Conservation (phyloP, 2,113 vertebrate genomes). For the Emydocephalus ijimae region DNA sequence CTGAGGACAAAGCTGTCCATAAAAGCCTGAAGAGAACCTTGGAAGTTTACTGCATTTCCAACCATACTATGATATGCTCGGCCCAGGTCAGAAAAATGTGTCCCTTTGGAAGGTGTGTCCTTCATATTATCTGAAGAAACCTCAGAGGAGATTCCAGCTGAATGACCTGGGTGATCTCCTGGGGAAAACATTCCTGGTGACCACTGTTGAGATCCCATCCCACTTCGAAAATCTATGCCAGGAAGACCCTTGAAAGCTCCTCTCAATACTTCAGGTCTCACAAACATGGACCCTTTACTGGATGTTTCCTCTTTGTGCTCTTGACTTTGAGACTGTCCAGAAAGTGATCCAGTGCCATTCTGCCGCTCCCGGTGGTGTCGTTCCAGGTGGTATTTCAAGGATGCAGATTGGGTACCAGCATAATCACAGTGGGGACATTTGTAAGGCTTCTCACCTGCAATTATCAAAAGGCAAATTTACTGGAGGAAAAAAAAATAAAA, state of each 20-base stretch:
- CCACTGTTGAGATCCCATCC: slow-evolving; percentile 89
- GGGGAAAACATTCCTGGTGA: slow-evolving; percentile 80
- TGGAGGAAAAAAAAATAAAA: background rate
- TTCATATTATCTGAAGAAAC: slow-evolving; percentile 79
- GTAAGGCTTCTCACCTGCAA: slow-evolving; percentile 96
- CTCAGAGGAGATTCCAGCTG: slow-evolving; percentile 73
- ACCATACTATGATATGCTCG: slow-evolving; percentile 91
- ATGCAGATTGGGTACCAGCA: slow-evolving; percentile 96
- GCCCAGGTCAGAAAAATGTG: slow-evolving; percentile 89
- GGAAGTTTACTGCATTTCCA: slow-evolving; percentile 92
- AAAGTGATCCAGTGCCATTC: slow-evolving; percentile 83
- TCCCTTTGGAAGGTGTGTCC: slow-evolving; percentile 78
- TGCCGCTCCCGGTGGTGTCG: slow-evolving; percentile 93
- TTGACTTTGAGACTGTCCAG: slow-evolving; percentile 73
- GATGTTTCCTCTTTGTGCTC: slow-evolving; percentile 88
- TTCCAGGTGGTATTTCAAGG: slow-evolving; percentile 96
- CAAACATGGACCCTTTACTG: slow-evolving; percentile 82
- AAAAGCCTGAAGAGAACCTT: slow-evolving; percentile 95
- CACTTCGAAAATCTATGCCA: slow-evolving; percentile 86
- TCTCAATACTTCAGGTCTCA: slow-evolving; percentile 90
- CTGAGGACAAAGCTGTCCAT: slow-evolving; percentile 95
- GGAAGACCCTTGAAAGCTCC: slow-evolving; percentile 92
- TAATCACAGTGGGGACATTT: slow-evolving; percentile 98
- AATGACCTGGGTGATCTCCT: slow-evolving; percentile 78
- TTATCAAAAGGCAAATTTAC: slow-evolving; percentile 44